Evolutionary conservation across 2,888 invertebrate species (phyloP).

Genomic region (Watsonalla binaria): DNA sequence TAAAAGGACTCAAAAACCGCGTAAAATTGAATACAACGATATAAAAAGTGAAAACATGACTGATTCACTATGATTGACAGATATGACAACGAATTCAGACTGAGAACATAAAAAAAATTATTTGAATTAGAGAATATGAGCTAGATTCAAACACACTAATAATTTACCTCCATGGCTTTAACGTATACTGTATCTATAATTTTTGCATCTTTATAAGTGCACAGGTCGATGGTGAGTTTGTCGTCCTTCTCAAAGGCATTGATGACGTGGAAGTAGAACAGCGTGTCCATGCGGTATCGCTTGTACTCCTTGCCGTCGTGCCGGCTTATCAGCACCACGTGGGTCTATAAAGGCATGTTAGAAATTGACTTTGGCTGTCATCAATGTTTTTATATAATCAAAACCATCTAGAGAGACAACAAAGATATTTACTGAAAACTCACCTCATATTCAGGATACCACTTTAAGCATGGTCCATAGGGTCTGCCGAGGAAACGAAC

Average conservation of each 20-base stretch:
- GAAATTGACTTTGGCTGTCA: conserved; percentile 11
- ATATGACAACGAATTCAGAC: no score
- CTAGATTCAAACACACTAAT: no score
- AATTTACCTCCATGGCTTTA: conserved; percentile 76
- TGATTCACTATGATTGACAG: no score
- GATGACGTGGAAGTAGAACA: conserved; percentile 92
- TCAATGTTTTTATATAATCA: conserved; percentile 1
- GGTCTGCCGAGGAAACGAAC: neutral
- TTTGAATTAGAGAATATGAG: no score
- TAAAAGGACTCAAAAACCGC: no score
- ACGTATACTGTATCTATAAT: conserved; percentile 93
- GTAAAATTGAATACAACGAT: no score
- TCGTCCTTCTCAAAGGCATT: conserved; percentile 88
- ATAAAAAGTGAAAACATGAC: no score
- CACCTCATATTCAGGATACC: conserved; percentile 86
- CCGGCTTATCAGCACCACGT: conserved; percentile 81
- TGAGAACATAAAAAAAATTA: no score
- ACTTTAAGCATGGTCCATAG: conserved; percentile 34
- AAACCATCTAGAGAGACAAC: no score
- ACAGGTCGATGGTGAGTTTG: conserved; percentile 87
- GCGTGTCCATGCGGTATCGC: conserved; percentile 75
- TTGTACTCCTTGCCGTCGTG: conserved; percentile 74
- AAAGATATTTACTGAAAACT: neutral
- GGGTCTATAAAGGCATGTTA: conserved; percentile 62
- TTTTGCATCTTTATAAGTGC: conserved; percentile 88